Conservation (phyloP, 2,888 invertebrate species). For the Thumatha senex region DNA sequence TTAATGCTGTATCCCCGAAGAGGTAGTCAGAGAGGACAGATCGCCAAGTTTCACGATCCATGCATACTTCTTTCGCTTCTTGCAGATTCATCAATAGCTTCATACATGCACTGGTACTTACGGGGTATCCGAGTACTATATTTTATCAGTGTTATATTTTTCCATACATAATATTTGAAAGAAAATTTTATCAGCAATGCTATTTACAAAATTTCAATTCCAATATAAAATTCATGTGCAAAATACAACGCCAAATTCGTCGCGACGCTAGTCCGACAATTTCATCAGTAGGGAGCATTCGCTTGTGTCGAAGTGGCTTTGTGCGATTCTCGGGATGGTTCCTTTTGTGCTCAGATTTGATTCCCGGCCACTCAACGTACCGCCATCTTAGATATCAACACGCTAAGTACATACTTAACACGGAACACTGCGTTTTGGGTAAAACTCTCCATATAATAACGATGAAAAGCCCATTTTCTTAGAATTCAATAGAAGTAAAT, state of each 20-base stretch:
- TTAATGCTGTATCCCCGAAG: too few species aligned
- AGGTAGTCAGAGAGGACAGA: too few species aligned
- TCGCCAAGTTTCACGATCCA: too few species aligned
- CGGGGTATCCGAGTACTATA: too few species aligned
- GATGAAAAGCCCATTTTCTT: not conserved
- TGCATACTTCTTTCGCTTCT: too few species aligned
- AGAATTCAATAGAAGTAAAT: not conserved
- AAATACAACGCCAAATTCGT: not conserved
- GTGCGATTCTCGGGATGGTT: slow-evolving; percentile 25
- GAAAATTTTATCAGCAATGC: not conserved
- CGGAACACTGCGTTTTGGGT: slow-evolving; percentile 20
- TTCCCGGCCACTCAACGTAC: slow-evolving; percentile 34
- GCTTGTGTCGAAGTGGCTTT: slow-evolving; percentile 33
- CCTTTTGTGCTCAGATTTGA: slow-evolving; percentile 45
- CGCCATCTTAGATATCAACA: slow-evolving; percentile 31
- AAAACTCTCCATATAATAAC: slow-evolving; percentile 8
- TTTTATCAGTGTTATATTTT: too few species aligned
- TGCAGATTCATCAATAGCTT: too few species aligned
- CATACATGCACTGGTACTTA: too few species aligned
- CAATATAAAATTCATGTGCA: not conserved
- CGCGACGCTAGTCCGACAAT: slow-evolving; percentile 10
- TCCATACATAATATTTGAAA: not conserved
- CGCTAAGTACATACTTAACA: slow-evolving; percentile 30
- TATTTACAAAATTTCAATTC: too few species aligned
- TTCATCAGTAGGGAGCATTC: slow-evolving; percentile 20